Conservation (phyloP, 2,888 invertebrate species). For the Trachelus troglodyta region DNA sequence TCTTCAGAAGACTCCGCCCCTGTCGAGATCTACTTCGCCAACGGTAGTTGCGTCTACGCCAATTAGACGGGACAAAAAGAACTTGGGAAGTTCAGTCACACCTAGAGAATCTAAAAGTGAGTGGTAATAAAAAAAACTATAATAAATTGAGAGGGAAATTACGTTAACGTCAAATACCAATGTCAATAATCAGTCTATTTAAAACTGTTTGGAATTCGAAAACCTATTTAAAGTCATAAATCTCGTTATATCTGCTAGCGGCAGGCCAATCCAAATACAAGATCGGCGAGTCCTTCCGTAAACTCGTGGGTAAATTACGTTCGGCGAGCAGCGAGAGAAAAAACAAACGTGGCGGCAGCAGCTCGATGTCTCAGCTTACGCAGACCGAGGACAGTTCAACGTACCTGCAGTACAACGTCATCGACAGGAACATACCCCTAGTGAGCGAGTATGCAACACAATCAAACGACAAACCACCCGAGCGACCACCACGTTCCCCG, state of each 20-base stretch:
- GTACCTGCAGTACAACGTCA: conserved; percentile 71
- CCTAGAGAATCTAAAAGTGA: conserved; percentile 42
- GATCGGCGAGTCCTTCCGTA: conserved; percentile 84
- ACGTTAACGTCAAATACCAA: neutral
- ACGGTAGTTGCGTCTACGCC: conserved; percentile 28
- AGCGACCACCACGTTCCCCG: conserved; percentile 50
- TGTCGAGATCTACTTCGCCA: conserved; percentile 51
- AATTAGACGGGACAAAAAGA: conserved; percentile 36
- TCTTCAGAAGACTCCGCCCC: conserved; percentile 33
- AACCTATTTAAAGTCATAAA: neutral
- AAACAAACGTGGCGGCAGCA: conserved; percentile 67
- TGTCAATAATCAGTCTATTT: neutral
- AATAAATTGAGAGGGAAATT: neutral
- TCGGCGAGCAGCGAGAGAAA: conserved; percentile 79
- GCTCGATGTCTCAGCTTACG: conserved; percentile 55
- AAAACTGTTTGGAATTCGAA: neutral
- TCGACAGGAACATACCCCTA: conserved; percentile 68
- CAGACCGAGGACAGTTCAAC: conserved; percentile 64
- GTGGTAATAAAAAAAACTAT: neutral
- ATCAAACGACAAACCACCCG: conserved; percentile 62
- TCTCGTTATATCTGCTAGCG: neutral
- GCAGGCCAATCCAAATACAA: conserved; percentile 62
- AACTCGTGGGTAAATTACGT: conserved; percentile 84
- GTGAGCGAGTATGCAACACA: conserved; percentile 50
- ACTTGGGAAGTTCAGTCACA: conserved; percentile 26